phyloP scores from a whole-genome alignment of 2,113 vertebrate species.

The Spermophilus dauricus region DNA sequence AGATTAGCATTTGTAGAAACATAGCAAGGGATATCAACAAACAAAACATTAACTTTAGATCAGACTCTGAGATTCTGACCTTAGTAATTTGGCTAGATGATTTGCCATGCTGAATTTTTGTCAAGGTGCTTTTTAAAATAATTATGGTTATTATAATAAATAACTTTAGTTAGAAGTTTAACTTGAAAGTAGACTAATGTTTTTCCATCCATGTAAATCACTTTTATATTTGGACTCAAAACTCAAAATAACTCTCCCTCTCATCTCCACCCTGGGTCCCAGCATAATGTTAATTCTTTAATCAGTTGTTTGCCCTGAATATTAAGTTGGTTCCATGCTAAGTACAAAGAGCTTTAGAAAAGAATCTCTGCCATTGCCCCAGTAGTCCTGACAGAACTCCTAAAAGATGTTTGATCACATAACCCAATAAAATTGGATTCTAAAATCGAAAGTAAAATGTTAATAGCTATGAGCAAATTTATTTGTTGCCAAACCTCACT shows the following conservation, averaged over 20 bases:
- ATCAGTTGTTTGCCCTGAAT: background rate
- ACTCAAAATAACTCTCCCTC: background rate
- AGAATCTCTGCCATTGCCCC: background rate
- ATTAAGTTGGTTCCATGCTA: background rate
- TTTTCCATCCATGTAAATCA: constrained; percentile 25
- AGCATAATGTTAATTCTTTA: constrained; percentile 12
- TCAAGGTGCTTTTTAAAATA: constrained; percentile 61
- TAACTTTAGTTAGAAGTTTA: constrained; percentile 5
- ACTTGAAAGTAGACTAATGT: constrained; percentile 35
- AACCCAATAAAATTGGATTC: background rate
- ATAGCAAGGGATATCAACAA: constrained; percentile 37
- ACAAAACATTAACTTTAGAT: constrained; percentile 60
- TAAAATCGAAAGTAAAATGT: constrained; percentile 43
- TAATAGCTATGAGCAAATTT: background rate
- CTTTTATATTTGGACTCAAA: constrained; percentile 54
- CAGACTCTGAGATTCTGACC: constrained; percentile 13
- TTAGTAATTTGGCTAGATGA: constrained; percentile 32
- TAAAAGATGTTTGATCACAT: background rate
- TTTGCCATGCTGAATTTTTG: background rate
- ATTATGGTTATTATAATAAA: constrained; percentile 41
- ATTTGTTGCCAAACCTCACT: background rate
- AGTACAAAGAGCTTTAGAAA: background rate
- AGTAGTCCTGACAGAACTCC: background rate
- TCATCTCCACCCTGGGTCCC: too few species aligned
- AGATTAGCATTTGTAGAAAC: constrained; percentile 43